These are phyloP conservation scores for Macrocentrus cingulum DNA, from an alignment of 1,140 invertebrate species.

Conservation along the genomic window DNA sequence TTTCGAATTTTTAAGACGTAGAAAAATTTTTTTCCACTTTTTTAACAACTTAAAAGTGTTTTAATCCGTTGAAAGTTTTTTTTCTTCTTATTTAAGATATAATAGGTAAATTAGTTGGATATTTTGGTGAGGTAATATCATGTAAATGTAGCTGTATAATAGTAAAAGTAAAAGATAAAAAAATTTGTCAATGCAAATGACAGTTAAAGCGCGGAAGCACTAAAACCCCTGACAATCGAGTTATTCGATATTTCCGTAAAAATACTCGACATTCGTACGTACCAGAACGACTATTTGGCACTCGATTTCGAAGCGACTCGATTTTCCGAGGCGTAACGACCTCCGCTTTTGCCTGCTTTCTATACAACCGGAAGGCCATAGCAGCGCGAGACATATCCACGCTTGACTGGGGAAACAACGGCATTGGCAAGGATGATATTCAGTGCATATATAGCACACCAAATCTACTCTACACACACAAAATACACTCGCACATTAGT, in stretches of 20 bases:
- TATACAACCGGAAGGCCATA: background rate
- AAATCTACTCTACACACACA: no score
- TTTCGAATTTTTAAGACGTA: no score
- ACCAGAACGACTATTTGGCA: conserved; percentile 19
- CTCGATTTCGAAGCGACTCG: background rate
- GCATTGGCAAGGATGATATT: conserved; percentile 12
- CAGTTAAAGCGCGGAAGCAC: conserved; percentile 12
- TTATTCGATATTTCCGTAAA: conserved; percentile 13
- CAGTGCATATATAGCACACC: no score
- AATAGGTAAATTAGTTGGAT: no score
- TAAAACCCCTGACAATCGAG: conserved; percentile 12
- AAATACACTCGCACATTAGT: background rate
- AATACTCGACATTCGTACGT: conserved; percentile 6
- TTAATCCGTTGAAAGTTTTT: no score
- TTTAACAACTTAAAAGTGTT: no score
- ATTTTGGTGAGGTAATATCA: no score
- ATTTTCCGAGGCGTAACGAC: conserved; percentile 1
- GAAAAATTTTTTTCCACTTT: no score
- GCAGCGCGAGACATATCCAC: background rate
- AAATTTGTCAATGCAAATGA: background rate
- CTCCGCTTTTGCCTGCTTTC: conserved; percentile 10
- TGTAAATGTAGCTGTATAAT: no score
- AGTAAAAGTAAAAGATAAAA: conserved; percentile 1
- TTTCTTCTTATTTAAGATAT: no score
- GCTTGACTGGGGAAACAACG: conserved; percentile 15